Base-by-base conservation (phyloP, 1,140 invertebrate species). In the Atta cephalotes region DNA sequence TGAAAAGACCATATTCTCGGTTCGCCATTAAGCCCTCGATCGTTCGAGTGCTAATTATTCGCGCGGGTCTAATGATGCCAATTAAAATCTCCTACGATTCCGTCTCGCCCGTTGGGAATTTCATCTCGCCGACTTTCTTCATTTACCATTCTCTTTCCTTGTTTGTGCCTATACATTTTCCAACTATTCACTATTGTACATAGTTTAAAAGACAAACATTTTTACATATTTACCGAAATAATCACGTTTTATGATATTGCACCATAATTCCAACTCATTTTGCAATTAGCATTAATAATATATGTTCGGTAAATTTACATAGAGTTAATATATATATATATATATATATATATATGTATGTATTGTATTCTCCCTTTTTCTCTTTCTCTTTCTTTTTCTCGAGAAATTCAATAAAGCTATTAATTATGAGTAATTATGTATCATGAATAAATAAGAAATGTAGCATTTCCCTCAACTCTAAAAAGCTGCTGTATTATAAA, bases 21-120 rank as follows among this genome's bases (percentile, higher is more conserved):
- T 58, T 65, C 79, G 87, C 84, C 77, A 88, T 91, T 91, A 91
- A 91, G 60, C 89, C 56, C 84, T 87, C 84, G 89, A 91, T 91
- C 87, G 90, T 90, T 91, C 84, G 78, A 91, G 90, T 84, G 87
- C 90, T 91, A 90, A 91, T 91, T 91, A 91, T 91, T 91, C 89
- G 89, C 84, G 53, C 49, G 74, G 76, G 87, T 90, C 89, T 88
- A 91, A 91, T 88, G 84, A 88, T 85, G 77, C 87, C 87, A 91
- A 90, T 91, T 90, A 91, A 91, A 91, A 91, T 90, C 86, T 88
- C 68, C 89, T 80, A 56, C 82, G 66, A 84, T 79, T 70, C 39
- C 58, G 66, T 66, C 45, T 76, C 63, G 60, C 31, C 70, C 82
- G 49, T 31, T 3, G 56, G 80, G 80, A 78, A 91, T 87, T 90